phyloP scores from a whole-genome alignment of 2,113 vertebrate genomes.

The Etheostoma cragini region DNA sequence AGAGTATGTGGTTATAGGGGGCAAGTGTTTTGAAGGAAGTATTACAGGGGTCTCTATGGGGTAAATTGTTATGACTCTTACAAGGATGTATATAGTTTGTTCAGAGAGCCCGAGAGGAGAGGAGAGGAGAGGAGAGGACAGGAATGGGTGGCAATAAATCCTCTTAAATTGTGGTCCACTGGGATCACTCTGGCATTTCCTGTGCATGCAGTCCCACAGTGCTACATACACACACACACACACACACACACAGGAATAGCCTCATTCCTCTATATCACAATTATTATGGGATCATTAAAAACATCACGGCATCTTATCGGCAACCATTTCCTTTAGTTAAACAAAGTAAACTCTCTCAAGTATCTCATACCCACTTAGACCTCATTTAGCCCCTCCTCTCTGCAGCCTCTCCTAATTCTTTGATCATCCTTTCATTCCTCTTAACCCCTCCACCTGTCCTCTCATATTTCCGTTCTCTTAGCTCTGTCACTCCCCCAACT shows the following conservation, averaged over 20 bases:
- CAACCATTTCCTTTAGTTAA: conserved; percentile 61
- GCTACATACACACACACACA: conserved; percentile 37
- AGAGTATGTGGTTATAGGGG: conserved; percentile 55
- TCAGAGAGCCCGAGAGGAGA: not conserved
- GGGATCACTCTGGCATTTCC: conserved; percentile 78
- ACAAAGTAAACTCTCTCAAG: conserved; percentile 48
- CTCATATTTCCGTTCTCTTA: conserved; percentile 18
- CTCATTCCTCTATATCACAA: conserved; percentile 21
- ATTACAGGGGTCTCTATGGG: conserved; percentile 33
- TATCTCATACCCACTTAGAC: conserved; percentile 42
- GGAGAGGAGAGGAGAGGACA: not conserved
- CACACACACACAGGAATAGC: conserved; percentile 24
- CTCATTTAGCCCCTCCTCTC: conserved; percentile 27
- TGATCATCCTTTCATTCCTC: conserved; percentile 31
- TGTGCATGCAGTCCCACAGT: conserved; percentile 59
- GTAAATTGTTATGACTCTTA: conserved; percentile 52
- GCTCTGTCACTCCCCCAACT: conserved; percentile 13
- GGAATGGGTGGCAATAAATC: conserved; percentile 36
- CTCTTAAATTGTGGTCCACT: conserved; percentile 49
- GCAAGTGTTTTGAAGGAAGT: conserved; percentile 38
- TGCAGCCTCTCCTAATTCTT: conserved; percentile 24
- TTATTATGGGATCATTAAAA: conserved; percentile 50
- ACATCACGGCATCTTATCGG: conserved; percentile 63
- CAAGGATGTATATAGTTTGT: conserved; percentile 2
- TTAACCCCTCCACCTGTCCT: conserved; percentile 47